Conservation (phyloP, 2,888 invertebrate species). For the Aphelenchoides bicaudatus region DNA sequence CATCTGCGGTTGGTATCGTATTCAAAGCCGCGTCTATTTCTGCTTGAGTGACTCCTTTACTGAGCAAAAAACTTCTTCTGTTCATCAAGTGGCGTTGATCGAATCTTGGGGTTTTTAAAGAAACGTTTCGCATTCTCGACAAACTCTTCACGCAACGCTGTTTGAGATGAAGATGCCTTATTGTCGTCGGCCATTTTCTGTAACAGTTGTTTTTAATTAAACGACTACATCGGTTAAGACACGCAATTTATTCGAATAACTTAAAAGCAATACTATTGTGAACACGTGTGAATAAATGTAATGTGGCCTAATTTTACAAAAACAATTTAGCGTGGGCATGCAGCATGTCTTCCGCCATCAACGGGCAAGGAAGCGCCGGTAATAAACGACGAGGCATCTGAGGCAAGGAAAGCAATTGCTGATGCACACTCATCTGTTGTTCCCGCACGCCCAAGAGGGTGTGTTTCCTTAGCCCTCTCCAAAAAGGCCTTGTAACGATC, state of each 20-base stretch:
- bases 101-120: conserved; percentile 53
- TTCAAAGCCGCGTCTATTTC: conserved; percentile 44
- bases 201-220: conserved; percentile 5
- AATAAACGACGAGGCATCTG: conserved; percentile 77
- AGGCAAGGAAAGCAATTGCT: conserved; percentile 84
- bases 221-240: background rate
- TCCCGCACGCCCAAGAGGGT: conserved; percentile 70
- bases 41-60: conserved; percentile 51
- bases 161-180: background rate
- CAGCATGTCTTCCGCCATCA: conserved; percentile 73
- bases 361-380: conserved; percentile 84
- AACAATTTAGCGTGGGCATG: conserved; percentile 29
- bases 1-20: conserved; percentile 2
- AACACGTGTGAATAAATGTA: background rate
- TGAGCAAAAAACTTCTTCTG: conserved; percentile 50
- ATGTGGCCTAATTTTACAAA: conserved; percentile 7
- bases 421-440: conserved; percentile 70
- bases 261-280: background rate
- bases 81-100: conserved; percentile 50
- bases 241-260: background rate
- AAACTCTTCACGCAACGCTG: conserved; percentile 39
- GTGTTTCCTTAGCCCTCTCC: conserved; percentile 78
- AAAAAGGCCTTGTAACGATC: conserved; percentile 78
- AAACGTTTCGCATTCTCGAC: conserved; percentile 54
- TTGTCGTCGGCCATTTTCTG: conserved; percentile 1